These are phyloP conservation scores for Zonotrichia albicollis DNA, from an alignment of 2,797 vertebrate genomes.

Conservation along the genomic window DNA sequence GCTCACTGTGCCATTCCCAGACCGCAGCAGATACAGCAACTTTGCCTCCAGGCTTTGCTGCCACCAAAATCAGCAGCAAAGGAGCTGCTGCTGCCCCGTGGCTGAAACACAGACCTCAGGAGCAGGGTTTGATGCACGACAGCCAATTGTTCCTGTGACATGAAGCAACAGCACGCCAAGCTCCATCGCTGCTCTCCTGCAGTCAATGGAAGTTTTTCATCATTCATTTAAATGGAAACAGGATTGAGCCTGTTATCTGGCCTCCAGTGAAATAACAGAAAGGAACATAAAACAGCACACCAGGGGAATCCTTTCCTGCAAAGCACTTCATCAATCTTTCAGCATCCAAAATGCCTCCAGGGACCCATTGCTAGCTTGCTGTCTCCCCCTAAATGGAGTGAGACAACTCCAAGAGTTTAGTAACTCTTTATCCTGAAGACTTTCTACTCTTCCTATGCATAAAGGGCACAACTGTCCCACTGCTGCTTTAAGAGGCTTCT, in stretches of 20 bases:
- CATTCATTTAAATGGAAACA: constrained; percentile 31
- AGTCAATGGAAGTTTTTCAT: constrained; percentile 35
- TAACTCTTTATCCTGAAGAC: background rate
- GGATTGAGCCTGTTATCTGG: constrained; percentile 39
- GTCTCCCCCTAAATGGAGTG: background rate
- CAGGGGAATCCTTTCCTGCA: constrained; percentile 28
- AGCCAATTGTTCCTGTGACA: background rate
- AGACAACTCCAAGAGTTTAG: background rate
- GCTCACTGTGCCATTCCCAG: background rate
- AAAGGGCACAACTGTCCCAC: background rate
- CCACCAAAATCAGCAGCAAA: background rate
- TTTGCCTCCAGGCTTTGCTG: background rate
- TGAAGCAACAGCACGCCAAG: background rate
- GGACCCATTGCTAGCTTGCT: background rate
- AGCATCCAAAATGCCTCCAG: background rate
- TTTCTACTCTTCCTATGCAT: background rate
- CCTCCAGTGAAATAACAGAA: constrained; percentile 47
- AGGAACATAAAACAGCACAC: constrained; percentile 16
- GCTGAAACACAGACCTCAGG: background rate
- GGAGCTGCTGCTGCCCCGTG: background rate
- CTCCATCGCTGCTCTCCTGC: background rate
- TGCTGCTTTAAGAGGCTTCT: background rate
- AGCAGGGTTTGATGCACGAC: background rate
- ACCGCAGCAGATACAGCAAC: background rate
- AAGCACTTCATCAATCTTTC: constrained; percentile 54